These are phyloP conservation scores for Meriones unguiculatus DNA, from an alignment of 2,113 vertebrate genomes.

Conservation along the genomic window DNA sequence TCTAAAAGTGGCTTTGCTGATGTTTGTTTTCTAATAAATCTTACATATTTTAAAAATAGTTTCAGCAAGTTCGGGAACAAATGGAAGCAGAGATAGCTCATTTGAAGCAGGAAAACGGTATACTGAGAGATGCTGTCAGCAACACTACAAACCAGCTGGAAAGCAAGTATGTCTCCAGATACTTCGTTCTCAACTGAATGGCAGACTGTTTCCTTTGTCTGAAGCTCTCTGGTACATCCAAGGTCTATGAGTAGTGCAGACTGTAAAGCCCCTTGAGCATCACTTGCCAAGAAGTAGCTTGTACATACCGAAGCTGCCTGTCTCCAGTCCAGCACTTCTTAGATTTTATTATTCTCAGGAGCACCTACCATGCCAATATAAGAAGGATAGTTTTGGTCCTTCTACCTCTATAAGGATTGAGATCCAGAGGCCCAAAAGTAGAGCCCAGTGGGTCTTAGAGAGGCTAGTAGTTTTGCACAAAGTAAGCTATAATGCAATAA, in stretches of 20 bases:
- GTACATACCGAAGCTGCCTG: neutral
- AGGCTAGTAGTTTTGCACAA: neutral
- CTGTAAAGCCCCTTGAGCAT: neutral
- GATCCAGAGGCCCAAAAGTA: neutral
- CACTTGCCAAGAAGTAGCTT: neutral
- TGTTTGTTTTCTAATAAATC: slow-evolving; percentile 63
- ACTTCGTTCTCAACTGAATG: slow-evolving; percentile 36
- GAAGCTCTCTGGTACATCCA: slow-evolving; percentile 2
- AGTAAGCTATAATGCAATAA: slow-evolving; percentile 63
- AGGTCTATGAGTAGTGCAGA: neutral
- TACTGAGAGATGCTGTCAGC: slow-evolving; percentile 98
- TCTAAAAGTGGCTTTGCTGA: slow-evolving; percentile 20
- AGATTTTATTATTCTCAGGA: slow-evolving; percentile 27
- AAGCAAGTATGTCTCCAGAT: slow-evolving; percentile 93
- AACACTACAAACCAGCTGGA: slow-evolving; percentile 98
- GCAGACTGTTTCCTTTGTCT: neutral
- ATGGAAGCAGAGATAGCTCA: slow-evolving; percentile 95
- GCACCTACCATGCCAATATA: neutral
- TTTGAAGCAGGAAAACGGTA: slow-evolving; percentile 97
- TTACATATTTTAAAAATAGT: slow-evolving; percentile 85
- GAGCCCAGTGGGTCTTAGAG: neutral
- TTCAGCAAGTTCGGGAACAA: slow-evolving; percentile 96
- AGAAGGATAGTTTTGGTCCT: neutral
- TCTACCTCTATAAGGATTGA: neutral
- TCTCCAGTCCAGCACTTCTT: neutral